Evolutionary conservation across 2,797 vertebrate species (phyloP).

Genomic region (Streptopelia turtur): DNA sequence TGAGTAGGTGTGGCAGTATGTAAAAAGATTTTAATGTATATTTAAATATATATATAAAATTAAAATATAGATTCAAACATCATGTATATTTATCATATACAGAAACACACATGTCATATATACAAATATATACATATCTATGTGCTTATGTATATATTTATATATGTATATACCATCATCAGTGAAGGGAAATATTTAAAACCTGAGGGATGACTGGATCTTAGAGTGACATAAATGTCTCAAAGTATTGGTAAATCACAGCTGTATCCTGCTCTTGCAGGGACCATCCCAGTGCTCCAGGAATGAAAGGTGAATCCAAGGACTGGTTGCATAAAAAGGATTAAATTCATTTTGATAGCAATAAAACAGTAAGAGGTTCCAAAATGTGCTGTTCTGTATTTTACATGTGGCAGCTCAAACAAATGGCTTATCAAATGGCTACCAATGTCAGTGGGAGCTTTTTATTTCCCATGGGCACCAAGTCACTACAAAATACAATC

Average conservation of each 20-base stretch:
- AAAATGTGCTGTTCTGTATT: neutral
- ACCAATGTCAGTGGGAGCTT: neutral
- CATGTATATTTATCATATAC: accelerated
- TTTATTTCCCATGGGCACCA: neutral
- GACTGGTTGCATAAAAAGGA: neutral
- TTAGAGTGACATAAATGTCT: neutral
- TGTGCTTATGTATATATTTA: neutral
- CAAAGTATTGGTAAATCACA: neutral
- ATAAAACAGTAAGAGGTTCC: neutral
- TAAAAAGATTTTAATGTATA: neutral
- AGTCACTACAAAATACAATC: neutral
- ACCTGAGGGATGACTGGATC: neutral
- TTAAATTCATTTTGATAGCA: neutral
- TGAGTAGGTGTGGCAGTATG: neutral
- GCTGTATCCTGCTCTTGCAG: neutral
- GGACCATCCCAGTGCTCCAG: neutral
- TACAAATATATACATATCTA: neutral
- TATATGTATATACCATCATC: neutral
- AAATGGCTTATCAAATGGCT: neutral
- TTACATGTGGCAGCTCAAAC: neutral
- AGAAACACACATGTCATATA: neutral
- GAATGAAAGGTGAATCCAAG: neutral
- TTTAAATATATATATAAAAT: neutral
- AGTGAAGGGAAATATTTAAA: neutral
- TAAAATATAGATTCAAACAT: neutral